Conservation (phyloP, 1,140 invertebrate genomes). For the Meloidogyne exigua region DNA sequence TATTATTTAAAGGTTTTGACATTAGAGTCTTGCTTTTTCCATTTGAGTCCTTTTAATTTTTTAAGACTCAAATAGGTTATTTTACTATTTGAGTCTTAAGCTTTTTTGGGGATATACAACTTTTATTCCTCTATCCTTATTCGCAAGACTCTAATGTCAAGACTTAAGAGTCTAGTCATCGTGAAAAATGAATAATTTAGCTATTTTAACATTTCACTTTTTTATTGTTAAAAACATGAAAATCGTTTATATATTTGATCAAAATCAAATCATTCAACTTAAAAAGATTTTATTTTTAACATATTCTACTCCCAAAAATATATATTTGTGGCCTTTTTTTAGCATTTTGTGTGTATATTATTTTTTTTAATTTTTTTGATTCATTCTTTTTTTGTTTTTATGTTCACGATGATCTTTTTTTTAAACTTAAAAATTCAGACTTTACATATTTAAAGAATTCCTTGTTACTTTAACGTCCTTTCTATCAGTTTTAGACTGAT, state of each 20-base stretch:
- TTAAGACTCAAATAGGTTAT: too few species aligned
- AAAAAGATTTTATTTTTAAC: neutral
- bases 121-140: too few species aligned
- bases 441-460: too few species aligned
- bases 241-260: neutral
- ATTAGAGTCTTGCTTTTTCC: neutral
- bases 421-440: too few species aligned
- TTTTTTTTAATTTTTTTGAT: neutral
- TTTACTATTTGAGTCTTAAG: too few species aligned
- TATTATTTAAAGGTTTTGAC: neutral
- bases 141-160: neutral
- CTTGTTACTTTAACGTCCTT: too few species aligned
- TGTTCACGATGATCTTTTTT: neutral
- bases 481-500: too few species aligned
- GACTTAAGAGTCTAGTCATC: neutral
- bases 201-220: neutral
- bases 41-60: too few species aligned
- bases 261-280: neutral
- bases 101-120: too few species aligned
- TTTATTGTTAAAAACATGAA: neutral
- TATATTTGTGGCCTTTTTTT: conserved; percentile 2
- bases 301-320: neutral
- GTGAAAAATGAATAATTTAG: neutral
- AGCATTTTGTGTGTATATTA: neutral
- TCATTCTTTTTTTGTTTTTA: neutral